A percentile compares a stretch with the other conserved stretches of the same genome.
These are phyloP conservation scores for Smutsia gigantea DNA, from an alignment of 2,797 vertebrate genomes.

Conservation along the genomic window DNA sequence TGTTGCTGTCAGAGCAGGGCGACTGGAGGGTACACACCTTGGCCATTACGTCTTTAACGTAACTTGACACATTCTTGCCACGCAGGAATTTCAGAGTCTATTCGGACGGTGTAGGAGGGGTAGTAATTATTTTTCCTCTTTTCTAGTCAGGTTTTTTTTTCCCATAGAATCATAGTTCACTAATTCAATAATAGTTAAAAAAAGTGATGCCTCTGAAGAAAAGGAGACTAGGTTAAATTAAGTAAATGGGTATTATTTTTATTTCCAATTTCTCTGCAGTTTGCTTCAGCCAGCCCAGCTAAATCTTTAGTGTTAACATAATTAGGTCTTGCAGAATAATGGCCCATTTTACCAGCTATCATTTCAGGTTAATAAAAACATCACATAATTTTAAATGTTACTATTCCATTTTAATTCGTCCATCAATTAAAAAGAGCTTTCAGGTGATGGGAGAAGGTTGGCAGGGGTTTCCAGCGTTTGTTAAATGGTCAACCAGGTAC, in stretches of 20 bases:
- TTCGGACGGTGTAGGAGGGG: neutral
- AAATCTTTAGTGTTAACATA: constrained; percentile 67
- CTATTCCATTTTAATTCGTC: constrained; percentile 66
- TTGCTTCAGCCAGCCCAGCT: constrained; percentile 53
- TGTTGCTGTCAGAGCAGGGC: neutral
- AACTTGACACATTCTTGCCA: constrained; percentile 15
- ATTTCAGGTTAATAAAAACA: constrained; percentile 78
- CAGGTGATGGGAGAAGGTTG: neutral
- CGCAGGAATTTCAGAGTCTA: constrained; percentile 9
- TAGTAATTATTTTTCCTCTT: constrained; percentile 52
- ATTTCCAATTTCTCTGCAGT: constrained; percentile 43
- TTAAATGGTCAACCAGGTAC: constrained; percentile 40
- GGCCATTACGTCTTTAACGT: neutral
- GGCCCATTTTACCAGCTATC: constrained; percentile 71
- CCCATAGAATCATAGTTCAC: constrained; percentile 32
- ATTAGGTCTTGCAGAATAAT: constrained; percentile 75
- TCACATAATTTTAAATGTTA: constrained; percentile 73
- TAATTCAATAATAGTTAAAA: constrained; percentile 74
- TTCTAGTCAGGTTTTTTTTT: neutral
- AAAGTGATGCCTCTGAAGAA: constrained; percentile 57
- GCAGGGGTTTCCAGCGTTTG: constrained; percentile 26
- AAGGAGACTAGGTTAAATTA: constrained; percentile 56
- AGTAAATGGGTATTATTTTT: constrained; percentile 72
- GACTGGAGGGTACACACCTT: neutral
- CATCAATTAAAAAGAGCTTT: constrained; percentile 51